Percentiles rank a stretch among this genome's conserved stretches.
Evolutionary conservation across 2,888 invertebrate genomes (phyloP).

Genomic region (Cyrtodaria siliqua): DNA sequence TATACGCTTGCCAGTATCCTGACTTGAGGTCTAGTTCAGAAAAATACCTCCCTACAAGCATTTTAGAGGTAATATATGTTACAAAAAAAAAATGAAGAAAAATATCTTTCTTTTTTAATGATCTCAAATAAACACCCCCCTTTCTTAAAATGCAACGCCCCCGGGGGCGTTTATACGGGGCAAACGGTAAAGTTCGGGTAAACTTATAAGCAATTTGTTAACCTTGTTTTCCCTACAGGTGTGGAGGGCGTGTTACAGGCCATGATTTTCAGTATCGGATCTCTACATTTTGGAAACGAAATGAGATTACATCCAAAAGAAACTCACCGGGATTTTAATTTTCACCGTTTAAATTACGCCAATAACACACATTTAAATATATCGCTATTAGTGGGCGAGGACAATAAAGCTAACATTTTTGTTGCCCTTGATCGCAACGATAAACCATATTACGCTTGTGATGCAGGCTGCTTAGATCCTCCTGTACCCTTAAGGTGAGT

Average conservation of each 20-base stretch:
- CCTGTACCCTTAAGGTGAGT: conserved; percentile 88
- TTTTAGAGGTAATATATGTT: too few relatives aligned
- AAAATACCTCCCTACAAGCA: too few relatives aligned
- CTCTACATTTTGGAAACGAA: conserved; percentile 95
- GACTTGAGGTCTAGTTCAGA: too few relatives aligned
- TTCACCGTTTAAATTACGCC: conserved; percentile 86
- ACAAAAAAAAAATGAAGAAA: too few relatives aligned
- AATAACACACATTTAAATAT: conserved; percentile 95
- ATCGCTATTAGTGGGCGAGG: conserved; percentile 92
- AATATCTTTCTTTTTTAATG: too few relatives aligned
- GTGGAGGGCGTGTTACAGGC: conserved; percentile 96
- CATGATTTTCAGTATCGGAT: conserved; percentile 95
- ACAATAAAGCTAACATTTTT: conserved; percentile 85
- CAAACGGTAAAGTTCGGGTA: too few relatives aligned
- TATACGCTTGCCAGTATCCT: too few relatives aligned
- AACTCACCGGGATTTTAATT: conserved; percentile 93
- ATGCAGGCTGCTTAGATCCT: conserved; percentile 96
- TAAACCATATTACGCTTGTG: conserved; percentile 94
- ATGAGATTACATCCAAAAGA: conserved; percentile 96
- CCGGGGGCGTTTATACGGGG: too few relatives aligned
- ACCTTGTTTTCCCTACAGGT: too few relatives aligned
- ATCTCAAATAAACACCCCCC: too few relatives aligned
- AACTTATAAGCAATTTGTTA: too few relatives aligned
- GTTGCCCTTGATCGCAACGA: conserved; percentile 91
- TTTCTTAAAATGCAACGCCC: too few relatives aligned